Conservation (phyloP, 2,888 invertebrate genomes). For the Rhamnusium bicolor region DNA sequence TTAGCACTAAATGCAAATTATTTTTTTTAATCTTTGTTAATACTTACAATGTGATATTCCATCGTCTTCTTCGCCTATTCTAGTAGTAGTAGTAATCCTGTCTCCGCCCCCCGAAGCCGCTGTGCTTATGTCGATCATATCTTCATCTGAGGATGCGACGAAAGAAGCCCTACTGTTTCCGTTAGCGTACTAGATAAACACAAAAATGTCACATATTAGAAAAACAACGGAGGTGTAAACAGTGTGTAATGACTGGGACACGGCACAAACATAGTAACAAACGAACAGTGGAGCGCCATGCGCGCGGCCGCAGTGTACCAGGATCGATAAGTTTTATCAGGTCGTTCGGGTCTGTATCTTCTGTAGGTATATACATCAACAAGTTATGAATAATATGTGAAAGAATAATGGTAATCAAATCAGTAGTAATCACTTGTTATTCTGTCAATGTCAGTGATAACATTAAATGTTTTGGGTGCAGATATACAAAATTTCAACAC, state of each 20-base stretch:
- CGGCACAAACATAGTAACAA: slow-evolving; percentile 16
- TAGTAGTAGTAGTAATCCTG: slow-evolving; percentile 53
- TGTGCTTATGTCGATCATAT: slow-evolving; percentile 80
- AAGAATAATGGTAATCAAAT: too few species aligned
- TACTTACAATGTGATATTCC: slow-evolving; percentile 68
- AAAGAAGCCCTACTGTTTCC: slow-evolving; percentile 61
- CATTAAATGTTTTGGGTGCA: too few species aligned
- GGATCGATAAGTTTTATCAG: slow-evolving; percentile 36
- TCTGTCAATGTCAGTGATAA: too few species aligned
- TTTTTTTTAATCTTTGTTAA: too few species aligned
- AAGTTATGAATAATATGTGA: background rate
- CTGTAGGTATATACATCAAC: slow-evolving; percentile 13
- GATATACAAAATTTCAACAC: too few species aligned
- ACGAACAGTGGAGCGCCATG: slow-evolving; percentile 9
- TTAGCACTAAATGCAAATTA: too few species aligned
- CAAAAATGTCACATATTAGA: slow-evolving; percentile 14
- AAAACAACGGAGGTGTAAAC: slow-evolving; percentile 9
- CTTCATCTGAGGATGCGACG: slow-evolving; percentile 74
- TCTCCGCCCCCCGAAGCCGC: slow-evolving; percentile 69
- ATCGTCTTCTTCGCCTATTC: slow-evolving; percentile 66
- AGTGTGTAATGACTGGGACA: background rate
- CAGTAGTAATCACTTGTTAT: too few species aligned
- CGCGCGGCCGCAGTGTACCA: slow-evolving; percentile 16
- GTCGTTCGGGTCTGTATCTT: slow-evolving; percentile 14
- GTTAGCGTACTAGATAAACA: slow-evolving; percentile 35